phyloP scores from a whole-genome alignment of 1,140 invertebrate species.

The Zaprionus camerounensis region DNA sequence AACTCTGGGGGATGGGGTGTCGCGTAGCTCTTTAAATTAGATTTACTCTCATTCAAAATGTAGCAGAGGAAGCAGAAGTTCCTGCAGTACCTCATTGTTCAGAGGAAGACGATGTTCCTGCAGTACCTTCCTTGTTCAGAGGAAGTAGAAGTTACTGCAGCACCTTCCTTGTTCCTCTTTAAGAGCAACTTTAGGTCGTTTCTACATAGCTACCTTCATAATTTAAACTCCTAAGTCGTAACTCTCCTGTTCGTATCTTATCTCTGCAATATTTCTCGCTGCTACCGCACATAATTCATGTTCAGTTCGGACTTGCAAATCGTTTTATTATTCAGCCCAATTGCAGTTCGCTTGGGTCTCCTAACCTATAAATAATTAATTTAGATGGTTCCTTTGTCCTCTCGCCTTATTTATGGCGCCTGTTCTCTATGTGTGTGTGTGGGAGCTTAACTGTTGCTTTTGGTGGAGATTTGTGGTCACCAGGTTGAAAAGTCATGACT shows the following conservation, averaged over 20 bases:
- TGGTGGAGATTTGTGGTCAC: slow-evolving; percentile 59
- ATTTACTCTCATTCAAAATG: slow-evolving; percentile 60
- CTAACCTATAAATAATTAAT: slow-evolving; percentile 79
- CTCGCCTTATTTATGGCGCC: slow-evolving; percentile 61
- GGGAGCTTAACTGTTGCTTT: slow-evolving; percentile 71
- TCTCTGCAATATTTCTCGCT: slow-evolving; percentile 50
- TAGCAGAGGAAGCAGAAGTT: not conserved
- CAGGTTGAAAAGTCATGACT: slow-evolving; percentile 24
- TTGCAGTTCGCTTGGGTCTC: slow-evolving; percentile 50
- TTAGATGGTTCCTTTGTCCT: slow-evolving; percentile 66
- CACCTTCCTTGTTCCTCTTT: slow-evolving; percentile 11
- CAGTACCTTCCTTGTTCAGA: not conserved
- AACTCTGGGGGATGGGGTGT: not conserved
- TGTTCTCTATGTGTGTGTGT: not conserved
- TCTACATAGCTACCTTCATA: slow-evolving; percentile 51
- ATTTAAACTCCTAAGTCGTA: slow-evolving; percentile 53
- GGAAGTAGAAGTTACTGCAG: not conserved
- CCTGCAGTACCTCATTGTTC: not conserved
- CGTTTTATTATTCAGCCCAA: slow-evolving; percentile 78
- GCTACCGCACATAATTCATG: slow-evolving; percentile 63
- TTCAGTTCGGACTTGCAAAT: slow-evolving; percentile 71
- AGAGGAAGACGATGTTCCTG: not conserved
- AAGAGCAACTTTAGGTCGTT: slow-evolving; percentile 13
- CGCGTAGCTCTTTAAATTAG: slow-evolving; percentile 71
- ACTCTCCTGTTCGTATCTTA: slow-evolving; percentile 45